Percentiles rank a stretch among this genome's conserved stretches.
Conservation (phyloP, 2,888 invertebrate genomes). For the Platycnemis pennipes region DNA sequence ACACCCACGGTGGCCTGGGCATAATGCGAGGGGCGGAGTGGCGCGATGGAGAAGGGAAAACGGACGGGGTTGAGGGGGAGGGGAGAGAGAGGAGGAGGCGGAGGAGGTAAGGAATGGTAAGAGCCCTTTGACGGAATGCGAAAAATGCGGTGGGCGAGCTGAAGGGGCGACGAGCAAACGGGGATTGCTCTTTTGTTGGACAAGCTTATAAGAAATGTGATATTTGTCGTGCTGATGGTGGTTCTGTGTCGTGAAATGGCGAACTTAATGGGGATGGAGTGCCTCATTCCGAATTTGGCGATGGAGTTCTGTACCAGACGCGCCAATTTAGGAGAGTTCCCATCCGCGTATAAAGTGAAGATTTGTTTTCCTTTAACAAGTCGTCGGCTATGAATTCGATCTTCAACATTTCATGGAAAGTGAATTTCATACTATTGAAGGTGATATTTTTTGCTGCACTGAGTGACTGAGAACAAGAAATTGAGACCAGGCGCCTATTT, state of each 20-base stretch:
- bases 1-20: slow-evolving; percentile 36
- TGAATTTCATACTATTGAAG: neutral
- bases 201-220: slow-evolving; percentile 25
- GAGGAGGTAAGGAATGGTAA: neutral
- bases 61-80: neutral
- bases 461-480: neutral
- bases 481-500: neutral
- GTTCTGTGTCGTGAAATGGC: neutral
- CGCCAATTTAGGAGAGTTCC: neutral
- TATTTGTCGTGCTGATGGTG: slow-evolving; percentile 11
- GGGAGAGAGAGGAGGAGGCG: neutral
- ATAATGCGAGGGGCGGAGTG: slow-evolving; percentile 25
- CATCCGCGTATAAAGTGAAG: neutral
- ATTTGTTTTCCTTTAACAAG: neutral
- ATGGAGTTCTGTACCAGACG: neutral
- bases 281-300: neutral
- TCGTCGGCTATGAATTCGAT: neutral
- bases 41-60: neutral
- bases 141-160: slow-evolving; percentile 1
- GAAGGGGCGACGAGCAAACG: neutral
- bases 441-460: neutral
- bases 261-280: neutral
- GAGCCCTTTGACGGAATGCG: neutral
- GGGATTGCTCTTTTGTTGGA: slow-evolving; percentile 29
- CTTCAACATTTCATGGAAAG: neutral